phyloP scores from a whole-genome alignment of 1,140 invertebrate species.

The Armadillidium nasatum region DNA sequence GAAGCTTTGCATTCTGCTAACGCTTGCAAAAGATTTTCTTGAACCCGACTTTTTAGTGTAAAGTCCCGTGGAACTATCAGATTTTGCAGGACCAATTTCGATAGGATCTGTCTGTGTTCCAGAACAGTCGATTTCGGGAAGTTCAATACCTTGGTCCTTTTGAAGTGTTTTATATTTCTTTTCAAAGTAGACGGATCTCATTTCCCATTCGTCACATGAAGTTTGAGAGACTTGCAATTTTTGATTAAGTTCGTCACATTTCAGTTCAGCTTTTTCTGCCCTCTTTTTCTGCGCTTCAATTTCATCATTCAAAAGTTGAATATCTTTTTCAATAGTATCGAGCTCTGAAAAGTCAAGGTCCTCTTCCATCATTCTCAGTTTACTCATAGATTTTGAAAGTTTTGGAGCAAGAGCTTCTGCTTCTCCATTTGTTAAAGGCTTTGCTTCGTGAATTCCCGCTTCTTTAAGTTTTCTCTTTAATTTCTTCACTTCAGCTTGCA shows the following conservation, averaged over 20 bases:
- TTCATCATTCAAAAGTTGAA: conserved; percentile 62
- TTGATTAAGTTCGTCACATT: conserved; percentile 66
- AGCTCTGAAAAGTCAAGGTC: conserved; percentile 50
- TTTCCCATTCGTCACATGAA: conserved; percentile 37
- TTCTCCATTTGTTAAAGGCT: conserved; percentile 36
- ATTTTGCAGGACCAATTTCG: conserved; percentile 22
- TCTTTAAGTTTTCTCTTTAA: conserved; percentile 48
- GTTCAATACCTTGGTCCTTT: conserved; percentile 39
- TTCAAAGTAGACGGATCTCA: conserved; percentile 38
- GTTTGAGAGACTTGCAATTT: conserved; percentile 68
- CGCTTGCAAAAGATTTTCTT: conserved; percentile 32
- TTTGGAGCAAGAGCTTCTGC: conserved; percentile 42
- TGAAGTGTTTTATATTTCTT: conserved; percentile 43
- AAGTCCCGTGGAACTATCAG: conserved; percentile 12
- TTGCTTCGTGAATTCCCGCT: conserved; percentile 45
- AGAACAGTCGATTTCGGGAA: conserved; percentile 39
- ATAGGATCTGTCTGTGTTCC: conserved; percentile 39
- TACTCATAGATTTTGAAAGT: conserved; percentile 62
- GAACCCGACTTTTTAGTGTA: conserved; percentile 29
- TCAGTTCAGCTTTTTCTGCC: conserved; percentile 71
- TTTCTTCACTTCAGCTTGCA: conserved; percentile 54
- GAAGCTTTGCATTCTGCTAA: conserved; percentile 41
- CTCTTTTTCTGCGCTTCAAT: conserved; percentile 68
- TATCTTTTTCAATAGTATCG: conserved; percentile 49
- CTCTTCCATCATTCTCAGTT: conserved; percentile 67